Conservation (phyloP, 2,113 vertebrate genomes). For the Neotoma lepida region DNA sequence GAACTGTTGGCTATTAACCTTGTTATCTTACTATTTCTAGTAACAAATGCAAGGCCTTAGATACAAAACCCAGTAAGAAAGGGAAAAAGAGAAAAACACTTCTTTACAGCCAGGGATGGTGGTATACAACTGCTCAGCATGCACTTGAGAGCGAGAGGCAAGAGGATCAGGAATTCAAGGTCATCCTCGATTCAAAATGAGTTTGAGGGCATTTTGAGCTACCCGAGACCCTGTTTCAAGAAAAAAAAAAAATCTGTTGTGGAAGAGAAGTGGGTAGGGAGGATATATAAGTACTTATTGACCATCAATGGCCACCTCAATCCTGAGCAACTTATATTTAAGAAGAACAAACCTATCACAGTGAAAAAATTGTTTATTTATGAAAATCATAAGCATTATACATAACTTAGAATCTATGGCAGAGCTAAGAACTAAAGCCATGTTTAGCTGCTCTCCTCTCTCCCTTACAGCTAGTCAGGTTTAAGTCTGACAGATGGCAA, state of each 20-base stretch:
- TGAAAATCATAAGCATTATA: conserved; percentile 41
- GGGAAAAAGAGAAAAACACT: not conserved
- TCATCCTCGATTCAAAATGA: not conserved
- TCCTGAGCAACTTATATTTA: not conserved
- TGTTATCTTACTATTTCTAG: not conserved
- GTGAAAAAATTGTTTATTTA: conserved; percentile 54
- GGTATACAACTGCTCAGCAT: not conserved
- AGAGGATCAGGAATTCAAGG: not conserved
- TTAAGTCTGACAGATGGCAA: conserved; percentile 4
- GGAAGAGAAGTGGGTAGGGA: not conserved
- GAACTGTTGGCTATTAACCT: not conserved
- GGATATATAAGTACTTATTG: not conserved
- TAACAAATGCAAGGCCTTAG: not conserved
- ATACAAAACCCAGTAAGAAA: not conserved
- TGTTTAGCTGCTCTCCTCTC: conserved; percentile 20
- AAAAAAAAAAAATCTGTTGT: not conserved
- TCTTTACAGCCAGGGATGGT: not conserved
- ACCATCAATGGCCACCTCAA: not conserved
- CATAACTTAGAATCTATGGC: conserved; percentile 11
- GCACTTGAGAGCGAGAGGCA: not conserved
- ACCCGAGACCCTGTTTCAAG: no score
- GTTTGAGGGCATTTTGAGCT: not conserved
- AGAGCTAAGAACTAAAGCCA: not conserved
- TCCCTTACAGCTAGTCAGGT: not conserved
- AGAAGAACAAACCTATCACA: conserved; percentile 31